These are phyloP conservation scores for Paedocypris micromegethes DNA, from an alignment of 2,797 vertebrate genomes.

Conservation along the genomic window DNA sequence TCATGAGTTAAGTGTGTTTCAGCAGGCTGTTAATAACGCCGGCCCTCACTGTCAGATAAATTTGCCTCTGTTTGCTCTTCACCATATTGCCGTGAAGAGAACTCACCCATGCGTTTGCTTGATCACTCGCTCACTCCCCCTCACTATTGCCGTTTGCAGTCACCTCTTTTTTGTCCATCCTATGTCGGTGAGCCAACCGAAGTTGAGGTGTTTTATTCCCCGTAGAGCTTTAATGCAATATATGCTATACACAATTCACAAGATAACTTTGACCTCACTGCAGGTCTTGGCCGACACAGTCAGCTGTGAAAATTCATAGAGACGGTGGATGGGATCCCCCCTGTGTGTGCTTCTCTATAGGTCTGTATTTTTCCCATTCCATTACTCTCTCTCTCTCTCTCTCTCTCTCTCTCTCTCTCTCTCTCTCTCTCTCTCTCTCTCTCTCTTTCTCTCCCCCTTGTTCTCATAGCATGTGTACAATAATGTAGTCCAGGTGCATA, in stretches of 20 bases:
- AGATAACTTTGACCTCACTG: constrained; percentile 12
- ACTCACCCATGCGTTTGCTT: constrained; percentile 26
- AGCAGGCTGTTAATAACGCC: constrained; percentile 57
- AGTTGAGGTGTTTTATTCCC: constrained; percentile 39
- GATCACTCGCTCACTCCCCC: not conserved
- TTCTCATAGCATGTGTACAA: no score
- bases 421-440: no score
- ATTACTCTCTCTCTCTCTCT: no score
- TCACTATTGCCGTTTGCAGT: not conserved
- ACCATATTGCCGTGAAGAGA: constrained; percentile 14
- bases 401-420: no score
- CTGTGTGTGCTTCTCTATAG: not conserved
- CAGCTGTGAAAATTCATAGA: constrained; percentile 10
- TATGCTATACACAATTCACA: constrained; percentile 17
- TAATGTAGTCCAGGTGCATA: constrained; percentile 26
- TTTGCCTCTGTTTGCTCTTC: constrained; percentile 29
- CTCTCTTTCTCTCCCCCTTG: no score
- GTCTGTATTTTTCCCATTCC: constrained; percentile 5
- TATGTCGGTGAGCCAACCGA: not conserved
- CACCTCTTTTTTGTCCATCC: not conserved
- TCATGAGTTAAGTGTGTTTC: constrained; percentile 58
- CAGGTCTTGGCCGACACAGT: constrained; percentile 11
- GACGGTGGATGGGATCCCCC: not conserved
- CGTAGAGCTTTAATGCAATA: constrained; percentile 32
- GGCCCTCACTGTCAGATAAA: constrained; percentile 29